These are phyloP conservation scores for Tipula lateralis DNA, from an alignment of 2,888 invertebrate species.

Conservation along the genomic window DNA sequence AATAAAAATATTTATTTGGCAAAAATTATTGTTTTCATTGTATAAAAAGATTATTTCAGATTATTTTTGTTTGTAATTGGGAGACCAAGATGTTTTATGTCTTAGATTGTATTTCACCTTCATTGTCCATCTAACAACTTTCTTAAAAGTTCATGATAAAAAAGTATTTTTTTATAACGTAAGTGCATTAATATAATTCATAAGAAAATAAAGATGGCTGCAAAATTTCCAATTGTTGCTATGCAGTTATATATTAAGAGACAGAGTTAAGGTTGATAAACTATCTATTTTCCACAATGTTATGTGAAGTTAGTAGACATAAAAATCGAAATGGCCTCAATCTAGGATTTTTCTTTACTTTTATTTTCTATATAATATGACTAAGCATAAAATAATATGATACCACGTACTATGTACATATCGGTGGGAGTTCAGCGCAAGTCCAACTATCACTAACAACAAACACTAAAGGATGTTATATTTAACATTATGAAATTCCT, in stretches of 20 bases:
- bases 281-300: background rate
- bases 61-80: background rate
- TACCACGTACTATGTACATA: background rate
- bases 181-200: background rate
- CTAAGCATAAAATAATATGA: background rate
- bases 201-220: background rate
- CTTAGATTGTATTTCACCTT: no score
- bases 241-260: background rate
- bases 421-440: background rate
- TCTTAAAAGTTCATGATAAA: background rate
- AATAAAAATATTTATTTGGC: constrained; percentile 30
- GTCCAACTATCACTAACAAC: background rate
- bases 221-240: background rate
- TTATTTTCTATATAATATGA: background rate
- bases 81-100: constrained; percentile 30
- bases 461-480: background rate
- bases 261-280: background rate
- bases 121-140: no score
- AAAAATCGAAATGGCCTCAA: background rate
- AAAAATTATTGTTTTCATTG: constrained; percentile 7
- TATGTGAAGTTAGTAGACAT: background rate
- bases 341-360: background rate
- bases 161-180: no score
- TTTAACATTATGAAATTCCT: background rate
- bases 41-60: background rate